Conservation (phyloP, 2,797 vertebrate species). For the Chaenodraco wilsoni region DNA sequence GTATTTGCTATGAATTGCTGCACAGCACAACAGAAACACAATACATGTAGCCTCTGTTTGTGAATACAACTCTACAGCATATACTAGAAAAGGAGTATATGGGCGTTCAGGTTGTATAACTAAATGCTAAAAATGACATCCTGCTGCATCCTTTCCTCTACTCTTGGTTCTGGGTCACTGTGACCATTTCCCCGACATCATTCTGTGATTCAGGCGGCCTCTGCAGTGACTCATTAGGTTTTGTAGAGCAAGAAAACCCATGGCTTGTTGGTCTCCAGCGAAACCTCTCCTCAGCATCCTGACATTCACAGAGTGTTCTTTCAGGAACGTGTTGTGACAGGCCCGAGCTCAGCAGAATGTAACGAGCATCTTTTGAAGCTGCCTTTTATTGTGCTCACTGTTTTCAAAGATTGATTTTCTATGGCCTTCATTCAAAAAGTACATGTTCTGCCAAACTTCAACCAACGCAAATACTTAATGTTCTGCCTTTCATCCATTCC, state of each 20-base stretch:
- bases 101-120: conserved; percentile 26
- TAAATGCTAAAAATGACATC: conserved; percentile 12
- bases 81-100: conserved; percentile 12
- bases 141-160: conserved; percentile 13
- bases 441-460: not conserved
- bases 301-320: conserved; percentile 29
- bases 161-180: conserved; percentile 53
- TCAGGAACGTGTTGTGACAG: conserved; percentile 50
- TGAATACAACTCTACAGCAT: not conserved
- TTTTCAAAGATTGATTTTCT: conserved; percentile 13
- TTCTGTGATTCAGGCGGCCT: conserved; percentile 54
- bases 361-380: conserved; percentile 15
- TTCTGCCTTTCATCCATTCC: not conserved
- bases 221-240: conserved; percentile 31
- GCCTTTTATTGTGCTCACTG: not conserved
- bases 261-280: conserved; percentile 43
- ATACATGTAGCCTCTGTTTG: not conserved
- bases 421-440: not conserved
- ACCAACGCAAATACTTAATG: not conserved
- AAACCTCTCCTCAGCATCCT: conserved; percentile 21
- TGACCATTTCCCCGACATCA: conserved; percentile 28
- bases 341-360: conserved; percentile 1
- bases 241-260: conserved; percentile 41
- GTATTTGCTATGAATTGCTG: not conserved
- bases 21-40: not conserved